Base-by-base conservation (phyloP, 2,888 invertebrate genomes). In the Limnephilus auricula region DNA sequence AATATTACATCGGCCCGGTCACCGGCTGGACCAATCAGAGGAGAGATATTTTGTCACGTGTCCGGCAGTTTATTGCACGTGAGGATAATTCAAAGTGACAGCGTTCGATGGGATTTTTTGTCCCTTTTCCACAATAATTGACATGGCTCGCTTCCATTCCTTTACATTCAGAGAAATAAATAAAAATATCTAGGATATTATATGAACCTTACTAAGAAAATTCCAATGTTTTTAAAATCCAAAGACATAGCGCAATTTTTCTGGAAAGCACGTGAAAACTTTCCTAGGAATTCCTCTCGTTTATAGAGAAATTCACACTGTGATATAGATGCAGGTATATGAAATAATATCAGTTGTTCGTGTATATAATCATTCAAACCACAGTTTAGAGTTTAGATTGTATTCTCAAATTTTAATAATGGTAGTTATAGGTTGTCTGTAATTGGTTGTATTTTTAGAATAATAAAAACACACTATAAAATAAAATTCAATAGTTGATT, bases 21-120 rank as follows among this genome's bases (percentile, higher is more conserved):
- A 40, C 30, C 31, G 5, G 50, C 65, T 32, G 65, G 87, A 87
- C 37, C 85, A 85, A 85, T 85, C n/a, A 31, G 87, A 15, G 5
- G 87, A 32, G 31, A 83, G 84, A 78, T 65, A 90, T 86, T 88
- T 92, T 90, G 90, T 92, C 92, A 92, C 92, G 92, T 84, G 92
- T 91, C 91, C 50, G 87, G 88, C 90, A 85, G 89, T 84, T 85
- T 50, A 30, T 32, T 83, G 90, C 92, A 92, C 92, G 92, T 92
- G 92, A 86, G 79, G 45, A 87, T 91, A 92, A 92, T 92, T 85
- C 85, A 45, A 90, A 79, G 86, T 86, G 90, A 90, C 90, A 90
- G 90, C 84, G 30, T 50, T 37, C 90, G 84, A 84, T 84, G 84
- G 84, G 90, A 90, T 90, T 90, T 90, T 90, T 90, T 90, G 80